Evolutionary conservation across 1,140 invertebrate species (phyloP).

Genomic region (Bombus consobrinus): DNA sequence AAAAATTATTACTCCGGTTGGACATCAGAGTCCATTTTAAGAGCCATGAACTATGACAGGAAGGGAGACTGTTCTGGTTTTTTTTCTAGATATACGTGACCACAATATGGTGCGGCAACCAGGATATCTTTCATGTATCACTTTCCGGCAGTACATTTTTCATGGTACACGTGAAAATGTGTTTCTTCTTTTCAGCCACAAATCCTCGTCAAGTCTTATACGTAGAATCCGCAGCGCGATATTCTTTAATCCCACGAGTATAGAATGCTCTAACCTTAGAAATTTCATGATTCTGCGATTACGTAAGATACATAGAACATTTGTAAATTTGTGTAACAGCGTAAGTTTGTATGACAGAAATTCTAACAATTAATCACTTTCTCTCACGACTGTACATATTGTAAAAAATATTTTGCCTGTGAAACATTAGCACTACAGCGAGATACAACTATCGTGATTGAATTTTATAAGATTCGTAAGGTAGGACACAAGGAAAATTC

Average conservation of each 20-base stretch:
- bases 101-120: conserved; percentile 40
- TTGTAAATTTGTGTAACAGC: too few species aligned
- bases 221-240: too few species aligned
- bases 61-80: conserved; percentile 2
- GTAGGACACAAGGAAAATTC: too few species aligned
- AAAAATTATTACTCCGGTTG: conserved; percentile 56
- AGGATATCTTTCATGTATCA: conserved; percentile 46
- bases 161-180: conserved; percentile 14
- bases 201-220: conserved; percentile 17
- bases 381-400: too few species aligned
- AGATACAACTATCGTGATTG: too few species aligned
- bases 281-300: not conserved
- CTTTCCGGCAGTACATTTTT: conserved; percentile 54
- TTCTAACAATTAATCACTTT: too few species aligned
- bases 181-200: conserved; percentile 18
- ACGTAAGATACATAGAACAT: not conserved
- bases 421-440: too few species aligned
- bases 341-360: too few species aligned
- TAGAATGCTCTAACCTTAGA: not conserved
- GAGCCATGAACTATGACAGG: conserved; percentile 23
- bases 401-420: too few species aligned
- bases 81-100: conserved; percentile 37
- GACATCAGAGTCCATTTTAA: conserved; percentile 26
- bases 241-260: not conserved
- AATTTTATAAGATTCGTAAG: too few species aligned